These are phyloP conservation scores for Parnassius apollo DNA, from an alignment of 2,888 invertebrate genomes.

Conservation along the genomic window DNA sequence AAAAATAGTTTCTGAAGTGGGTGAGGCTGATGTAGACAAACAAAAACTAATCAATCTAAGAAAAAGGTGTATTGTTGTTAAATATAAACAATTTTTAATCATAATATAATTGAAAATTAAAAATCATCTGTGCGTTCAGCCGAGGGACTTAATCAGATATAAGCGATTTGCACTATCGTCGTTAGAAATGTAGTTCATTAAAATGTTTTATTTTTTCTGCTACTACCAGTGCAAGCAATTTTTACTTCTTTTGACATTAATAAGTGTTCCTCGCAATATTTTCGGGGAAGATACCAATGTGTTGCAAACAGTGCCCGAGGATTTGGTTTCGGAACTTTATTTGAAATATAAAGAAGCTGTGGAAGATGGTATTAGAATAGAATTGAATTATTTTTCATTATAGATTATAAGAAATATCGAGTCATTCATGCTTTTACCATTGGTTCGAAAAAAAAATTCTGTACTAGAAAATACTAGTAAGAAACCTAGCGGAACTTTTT, in stretches of 20 bases:
- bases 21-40: too few species aligned
- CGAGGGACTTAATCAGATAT: constrained; percentile 11
- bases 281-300: background rate
- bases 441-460: too few species aligned
- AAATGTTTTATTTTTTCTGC: constrained; percentile 16
- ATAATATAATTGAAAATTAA: constrained; percentile 17
- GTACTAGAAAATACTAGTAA: too few species aligned
- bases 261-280: background rate
- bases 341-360: constrained; percentile 45
- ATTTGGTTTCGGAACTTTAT: constrained; percentile 31
- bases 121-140: constrained; percentile 14
- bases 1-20: too few species aligned
- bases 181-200: constrained; percentile 11
- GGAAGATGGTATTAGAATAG: constrained; percentile 15
- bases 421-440: too few species aligned
- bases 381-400: too few species aligned
- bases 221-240: background rate
- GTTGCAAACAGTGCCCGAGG: constrained; percentile 3
- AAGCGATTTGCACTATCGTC: constrained; percentile 19
- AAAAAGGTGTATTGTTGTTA: too few species aligned
- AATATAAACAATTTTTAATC: background rate
- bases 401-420: too few species aligned
- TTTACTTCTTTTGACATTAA: background rate
- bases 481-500: too few species aligned
- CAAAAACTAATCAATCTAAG: too few species aligned